phyloP scores from a whole-genome alignment of 1,140 invertebrate genomes.

The Tetramorium alpestre region DNA sequence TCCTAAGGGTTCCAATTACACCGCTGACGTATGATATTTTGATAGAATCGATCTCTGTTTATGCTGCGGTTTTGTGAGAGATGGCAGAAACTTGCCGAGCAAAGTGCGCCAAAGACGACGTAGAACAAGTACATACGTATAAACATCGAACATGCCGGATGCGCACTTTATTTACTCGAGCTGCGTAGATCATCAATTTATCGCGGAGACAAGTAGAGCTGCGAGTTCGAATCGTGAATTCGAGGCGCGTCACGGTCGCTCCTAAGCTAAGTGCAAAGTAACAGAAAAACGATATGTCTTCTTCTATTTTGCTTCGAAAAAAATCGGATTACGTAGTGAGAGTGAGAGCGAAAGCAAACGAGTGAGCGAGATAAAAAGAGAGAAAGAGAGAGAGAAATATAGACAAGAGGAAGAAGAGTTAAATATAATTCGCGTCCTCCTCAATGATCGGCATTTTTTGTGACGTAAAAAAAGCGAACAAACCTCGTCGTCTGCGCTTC shows the following conservation, averaged over 20 bases:
- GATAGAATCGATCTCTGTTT: neutral
- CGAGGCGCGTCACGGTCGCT: neutral
- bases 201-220: neutral
- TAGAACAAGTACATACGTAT: neutral
- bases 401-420: neutral
- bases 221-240: neutral
- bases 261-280: neutral
- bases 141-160: neutral
- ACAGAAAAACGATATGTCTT: neutral
- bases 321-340: neutral
- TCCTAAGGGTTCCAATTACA: neutral
- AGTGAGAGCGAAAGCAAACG: neutral
- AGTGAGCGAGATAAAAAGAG: neutral
- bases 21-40: neutral
- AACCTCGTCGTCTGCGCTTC: constrained; percentile 5
- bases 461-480: neutral
- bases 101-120: neutral
- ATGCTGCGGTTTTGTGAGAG: neutral
- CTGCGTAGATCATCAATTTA: neutral
- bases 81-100: neutral
- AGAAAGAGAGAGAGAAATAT: neutral
- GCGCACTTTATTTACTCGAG: neutral
- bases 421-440: neutral
- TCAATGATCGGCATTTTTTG: neutral
- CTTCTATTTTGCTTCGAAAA: neutral